Percentiles rank a stretch among this genome's conserved stretches.
These are phyloP conservation scores for Tretioscincus oriximinensis DNA, from an alignment of 2,113 vertebrate genomes.

Conservation along the genomic window DNA sequence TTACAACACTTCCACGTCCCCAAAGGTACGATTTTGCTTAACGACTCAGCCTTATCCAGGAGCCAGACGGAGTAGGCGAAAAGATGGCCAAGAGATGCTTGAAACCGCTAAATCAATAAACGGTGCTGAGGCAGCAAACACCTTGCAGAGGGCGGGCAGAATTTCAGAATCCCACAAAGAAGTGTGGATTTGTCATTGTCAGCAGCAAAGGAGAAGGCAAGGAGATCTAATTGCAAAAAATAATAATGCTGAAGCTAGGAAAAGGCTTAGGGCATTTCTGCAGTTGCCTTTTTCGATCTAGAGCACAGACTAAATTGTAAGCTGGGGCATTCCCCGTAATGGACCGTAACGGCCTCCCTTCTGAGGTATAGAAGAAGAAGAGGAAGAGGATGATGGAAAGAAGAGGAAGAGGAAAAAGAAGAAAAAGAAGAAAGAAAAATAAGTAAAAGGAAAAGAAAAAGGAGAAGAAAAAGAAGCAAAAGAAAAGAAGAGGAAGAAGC, in stretches of 20 bases:
- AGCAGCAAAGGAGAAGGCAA: neutral
- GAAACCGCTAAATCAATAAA: slow-evolving; percentile 23
- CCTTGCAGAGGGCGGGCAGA: slow-evolving; percentile 14
- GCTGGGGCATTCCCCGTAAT: too few relatives aligned
- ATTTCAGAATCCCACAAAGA: slow-evolving; percentile 6
- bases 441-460: too few relatives aligned
- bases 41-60: neutral
- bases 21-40: neutral
- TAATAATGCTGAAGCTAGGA: neutral
- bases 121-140: slow-evolving; percentile 16
- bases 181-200: slow-evolving; percentile 3
- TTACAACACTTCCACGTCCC: too few relatives aligned
- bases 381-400: too few relatives aligned
- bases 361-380: too few relatives aligned
- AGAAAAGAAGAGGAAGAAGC: too few relatives aligned
- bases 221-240: neutral
- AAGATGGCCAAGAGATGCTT: slow-evolving; percentile 1
- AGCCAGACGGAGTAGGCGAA: neutral
- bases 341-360: too few relatives aligned
- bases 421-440: too few relatives aligned
- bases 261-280: neutral
- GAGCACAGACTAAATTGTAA: too few relatives aligned
- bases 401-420: too few relatives aligned
- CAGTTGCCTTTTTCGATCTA: too few relatives aligned
- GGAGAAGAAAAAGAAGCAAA: too few relatives aligned